Conservation (phyloP, 2,113 vertebrate genomes). For the Vulpes lagopus region DNA sequence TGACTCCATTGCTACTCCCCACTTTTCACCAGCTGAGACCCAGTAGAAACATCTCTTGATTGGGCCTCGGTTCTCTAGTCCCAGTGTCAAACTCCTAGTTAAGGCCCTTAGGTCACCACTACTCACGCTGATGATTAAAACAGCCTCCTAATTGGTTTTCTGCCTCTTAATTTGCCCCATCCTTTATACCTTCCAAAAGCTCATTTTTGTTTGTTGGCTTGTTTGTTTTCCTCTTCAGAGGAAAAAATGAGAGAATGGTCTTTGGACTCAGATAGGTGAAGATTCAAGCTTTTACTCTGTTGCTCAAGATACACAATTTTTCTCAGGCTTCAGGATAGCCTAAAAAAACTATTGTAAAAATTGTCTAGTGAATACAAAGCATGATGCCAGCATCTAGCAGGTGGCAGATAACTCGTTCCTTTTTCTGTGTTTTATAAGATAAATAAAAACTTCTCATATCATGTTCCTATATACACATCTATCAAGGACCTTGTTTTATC, state of each 20-base stretch:
- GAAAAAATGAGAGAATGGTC: not conserved
- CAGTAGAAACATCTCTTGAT: not conserved
- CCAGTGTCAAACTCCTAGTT: not conserved
- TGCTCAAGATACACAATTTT: not conserved
- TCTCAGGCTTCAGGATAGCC: not conserved
- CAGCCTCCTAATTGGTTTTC: not conserved
- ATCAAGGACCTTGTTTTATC: not conserved
- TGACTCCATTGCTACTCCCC: fast-evolving
- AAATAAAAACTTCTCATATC: not conserved
- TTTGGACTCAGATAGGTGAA: not conserved
- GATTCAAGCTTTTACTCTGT: not conserved
- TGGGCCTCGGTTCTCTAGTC: not conserved
- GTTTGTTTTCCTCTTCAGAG: not conserved
- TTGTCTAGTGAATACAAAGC: not conserved
- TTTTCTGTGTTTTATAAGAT: not conserved
- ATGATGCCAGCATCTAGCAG: not conserved
- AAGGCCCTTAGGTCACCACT: not conserved
- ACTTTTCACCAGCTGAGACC: not conserved
- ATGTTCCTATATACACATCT: not conserved
- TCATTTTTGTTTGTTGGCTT: not conserved
- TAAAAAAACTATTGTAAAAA: not conserved
- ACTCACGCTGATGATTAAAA: not conserved
- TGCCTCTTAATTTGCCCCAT: not conserved
- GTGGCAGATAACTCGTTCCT: not conserved
- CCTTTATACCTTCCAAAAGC: not conserved